These are phyloP conservation scores for Nomada ruficornis DNA, from an alignment of 2,888 invertebrate species.

Conservation along the genomic window DNA sequence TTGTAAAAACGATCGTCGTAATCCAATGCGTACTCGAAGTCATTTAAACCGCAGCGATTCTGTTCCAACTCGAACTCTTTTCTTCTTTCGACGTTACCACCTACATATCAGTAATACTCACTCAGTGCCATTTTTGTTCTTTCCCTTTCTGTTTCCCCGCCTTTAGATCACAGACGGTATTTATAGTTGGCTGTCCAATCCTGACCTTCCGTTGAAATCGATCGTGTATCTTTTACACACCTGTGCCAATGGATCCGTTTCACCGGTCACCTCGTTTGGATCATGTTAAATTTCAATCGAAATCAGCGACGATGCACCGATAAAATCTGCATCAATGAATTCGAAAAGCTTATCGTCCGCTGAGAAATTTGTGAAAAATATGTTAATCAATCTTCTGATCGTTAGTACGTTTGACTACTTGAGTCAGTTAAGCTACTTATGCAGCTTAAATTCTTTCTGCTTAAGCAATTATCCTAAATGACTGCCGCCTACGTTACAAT, in stretches of 20 bases:
- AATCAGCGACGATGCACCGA: background rate
- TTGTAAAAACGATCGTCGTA: constrained; percentile 51
- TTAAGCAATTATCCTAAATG: background rate
- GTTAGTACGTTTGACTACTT: too few relatives aligned
- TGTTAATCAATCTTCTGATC: background rate
- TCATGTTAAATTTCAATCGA: background rate
- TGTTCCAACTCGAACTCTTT: constrained; percentile 28
- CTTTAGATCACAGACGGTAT: background rate
- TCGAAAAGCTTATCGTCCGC: background rate
- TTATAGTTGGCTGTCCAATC: constrained; percentile 22
- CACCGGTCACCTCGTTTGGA: background rate
- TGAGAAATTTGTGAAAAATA: too few relatives aligned
- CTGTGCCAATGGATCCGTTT: constrained; percentile 30
- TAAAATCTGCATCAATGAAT: background rate
- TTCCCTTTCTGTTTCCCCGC: background rate
- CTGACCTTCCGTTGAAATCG: constrained; percentile 42
- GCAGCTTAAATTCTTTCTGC: background rate
- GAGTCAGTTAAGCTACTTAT: background rate
- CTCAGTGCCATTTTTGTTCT: background rate
- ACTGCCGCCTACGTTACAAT: background rate
- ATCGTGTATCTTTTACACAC: constrained; percentile 30
- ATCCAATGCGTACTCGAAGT: constrained; percentile 44
- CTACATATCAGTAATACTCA: background rate
- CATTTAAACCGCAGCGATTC: constrained; percentile 50
- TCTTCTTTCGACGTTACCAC: background rate